phyloP scores from a whole-genome alignment of 2,888 invertebrate species.

The Drosophila maculinotata region DNA sequence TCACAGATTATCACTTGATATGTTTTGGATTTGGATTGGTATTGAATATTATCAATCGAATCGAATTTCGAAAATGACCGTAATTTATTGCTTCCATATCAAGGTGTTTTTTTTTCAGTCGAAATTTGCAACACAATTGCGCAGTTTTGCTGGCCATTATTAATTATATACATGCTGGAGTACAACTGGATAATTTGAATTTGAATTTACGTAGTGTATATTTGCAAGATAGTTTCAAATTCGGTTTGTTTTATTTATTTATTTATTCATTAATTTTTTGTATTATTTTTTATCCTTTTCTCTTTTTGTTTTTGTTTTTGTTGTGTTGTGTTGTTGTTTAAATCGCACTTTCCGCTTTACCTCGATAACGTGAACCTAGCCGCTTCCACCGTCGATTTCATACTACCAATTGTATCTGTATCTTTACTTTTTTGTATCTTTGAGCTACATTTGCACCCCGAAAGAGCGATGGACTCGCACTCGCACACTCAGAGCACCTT shows the following conservation, averaged over 20 bases:
- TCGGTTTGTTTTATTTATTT: not conserved
- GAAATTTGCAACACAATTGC: slow-evolving; percentile 5
- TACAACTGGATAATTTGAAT: no score
- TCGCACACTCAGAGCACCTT: slow-evolving; percentile 1
- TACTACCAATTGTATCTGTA: slow-evolving; percentile 59
- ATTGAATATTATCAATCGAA: no score
- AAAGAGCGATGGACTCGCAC: slow-evolving; percentile 21
- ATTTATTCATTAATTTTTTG: slow-evolving; percentile 3
- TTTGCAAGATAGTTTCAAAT: no score
- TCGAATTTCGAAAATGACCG: not conserved
- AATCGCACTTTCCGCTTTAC: slow-evolving; percentile 46
- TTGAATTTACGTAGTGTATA: no score
- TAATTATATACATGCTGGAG: no score
- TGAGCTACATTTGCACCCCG: slow-evolving; percentile 46
- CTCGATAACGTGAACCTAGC: slow-evolving; percentile 61
- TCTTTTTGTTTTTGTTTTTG: slow-evolving; percentile 5
- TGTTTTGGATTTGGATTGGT: no score
- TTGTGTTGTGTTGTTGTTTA: slow-evolving; percentile 9
- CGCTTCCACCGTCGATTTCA: slow-evolving; percentile 69
- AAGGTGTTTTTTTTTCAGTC: slow-evolving; percentile 9
- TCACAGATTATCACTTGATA: not conserved
- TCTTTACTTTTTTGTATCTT: slow-evolving; percentile 40
- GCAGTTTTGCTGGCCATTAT: slow-evolving; percentile 9
- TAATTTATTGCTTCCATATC: slow-evolving; percentile 6
- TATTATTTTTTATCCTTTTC: not conserved